These are phyloP conservation scores for Machimus atricapillus DNA, from an alignment of 2,888 invertebrate genomes.

Conservation along the genomic window DNA sequence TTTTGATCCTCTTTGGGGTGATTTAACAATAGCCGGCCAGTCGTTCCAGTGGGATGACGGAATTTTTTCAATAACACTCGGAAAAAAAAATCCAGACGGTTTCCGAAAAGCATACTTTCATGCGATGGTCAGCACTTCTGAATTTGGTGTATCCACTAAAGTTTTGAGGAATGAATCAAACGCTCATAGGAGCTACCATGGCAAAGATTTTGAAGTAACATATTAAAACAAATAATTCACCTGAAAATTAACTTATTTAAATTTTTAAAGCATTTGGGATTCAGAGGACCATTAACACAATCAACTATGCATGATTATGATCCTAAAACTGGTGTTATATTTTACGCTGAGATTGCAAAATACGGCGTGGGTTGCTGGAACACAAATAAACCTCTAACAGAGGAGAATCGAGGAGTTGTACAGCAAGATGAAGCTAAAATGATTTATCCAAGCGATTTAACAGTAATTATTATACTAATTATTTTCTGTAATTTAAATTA, in stretches of 20 bases:
- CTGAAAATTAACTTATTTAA: not conserved
- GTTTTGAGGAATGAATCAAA: slow-evolving; percentile 66
- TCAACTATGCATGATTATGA: slow-evolving; percentile 75
- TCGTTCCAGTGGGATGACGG: slow-evolving; percentile 83
- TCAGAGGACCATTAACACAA: slow-evolving; percentile 71
- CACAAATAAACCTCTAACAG: slow-evolving; percentile 63
- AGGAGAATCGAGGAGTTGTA: slow-evolving; percentile 66
- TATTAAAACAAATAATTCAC: not conserved
- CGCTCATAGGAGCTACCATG: slow-evolving; percentile 65
- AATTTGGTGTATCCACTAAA: slow-evolving; percentile 74
- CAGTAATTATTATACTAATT: slow-evolving; percentile 52
- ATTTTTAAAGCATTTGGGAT: slow-evolving; percentile 65
- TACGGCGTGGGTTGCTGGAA: slow-evolving; percentile 83
- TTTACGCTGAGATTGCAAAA: slow-evolving; percentile 74
- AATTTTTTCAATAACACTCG: slow-evolving; percentile 75
- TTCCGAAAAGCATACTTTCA: slow-evolving; percentile 77
- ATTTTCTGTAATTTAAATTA: not conserved
- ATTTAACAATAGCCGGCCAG: slow-evolving; percentile 72
- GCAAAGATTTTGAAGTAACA: slow-evolving; percentile 64
- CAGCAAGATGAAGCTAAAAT: slow-evolving; percentile 68
- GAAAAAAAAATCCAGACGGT: slow-evolving; percentile 64
- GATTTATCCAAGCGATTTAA: slow-evolving; percentile 76
- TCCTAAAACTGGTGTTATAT: slow-evolving; percentile 67
- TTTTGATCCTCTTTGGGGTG: slow-evolving; percentile 74
- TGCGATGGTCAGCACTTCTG: slow-evolving; percentile 75